These are phyloP conservation scores for Protobothrops mucrosquamatus DNA, from an alignment of 2,113 vertebrate genomes.

Conservation along the genomic window DNA sequence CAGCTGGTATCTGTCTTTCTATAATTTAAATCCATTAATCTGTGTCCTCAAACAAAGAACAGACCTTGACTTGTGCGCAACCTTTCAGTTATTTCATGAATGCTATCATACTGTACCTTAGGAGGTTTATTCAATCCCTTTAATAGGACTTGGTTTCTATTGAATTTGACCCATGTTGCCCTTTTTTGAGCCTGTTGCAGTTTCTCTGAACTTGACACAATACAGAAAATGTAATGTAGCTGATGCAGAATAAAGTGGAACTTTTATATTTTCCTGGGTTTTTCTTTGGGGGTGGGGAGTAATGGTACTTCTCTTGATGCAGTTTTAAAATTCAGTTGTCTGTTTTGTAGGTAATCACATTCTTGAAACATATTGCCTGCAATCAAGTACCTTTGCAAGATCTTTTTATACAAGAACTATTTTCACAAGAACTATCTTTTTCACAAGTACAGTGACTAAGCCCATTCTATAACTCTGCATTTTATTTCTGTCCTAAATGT, in stretches of 20 bases:
- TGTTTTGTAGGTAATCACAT: not conserved
- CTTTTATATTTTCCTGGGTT: not conserved
- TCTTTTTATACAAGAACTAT: not conserved
- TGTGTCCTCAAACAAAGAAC: not conserved
- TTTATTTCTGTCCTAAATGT: not conserved
- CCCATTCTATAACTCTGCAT: not conserved
- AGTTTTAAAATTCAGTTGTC: not conserved
- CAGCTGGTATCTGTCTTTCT: not conserved
- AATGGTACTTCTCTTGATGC: not conserved
- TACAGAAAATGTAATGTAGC: not conserved
- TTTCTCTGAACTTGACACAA: not conserved
- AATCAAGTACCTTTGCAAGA: not conserved
- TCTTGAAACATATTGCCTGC: not conserved
- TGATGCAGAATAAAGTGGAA: not conserved
- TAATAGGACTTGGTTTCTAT: not conserved
- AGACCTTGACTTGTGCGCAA: not conserved
- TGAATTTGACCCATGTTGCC: not conserved
- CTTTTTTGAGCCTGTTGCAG: not conserved
- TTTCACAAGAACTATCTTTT: not conserved
- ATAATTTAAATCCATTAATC: not conserved
- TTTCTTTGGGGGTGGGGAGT: not conserved
- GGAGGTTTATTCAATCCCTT: not conserved
- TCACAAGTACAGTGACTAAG: not conserved
- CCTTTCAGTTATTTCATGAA: not conserved
- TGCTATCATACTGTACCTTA: not conserved